phyloP scores from a whole-genome alignment of 1,140 invertebrate species.

The Tetramorium parvispinum region DNA sequence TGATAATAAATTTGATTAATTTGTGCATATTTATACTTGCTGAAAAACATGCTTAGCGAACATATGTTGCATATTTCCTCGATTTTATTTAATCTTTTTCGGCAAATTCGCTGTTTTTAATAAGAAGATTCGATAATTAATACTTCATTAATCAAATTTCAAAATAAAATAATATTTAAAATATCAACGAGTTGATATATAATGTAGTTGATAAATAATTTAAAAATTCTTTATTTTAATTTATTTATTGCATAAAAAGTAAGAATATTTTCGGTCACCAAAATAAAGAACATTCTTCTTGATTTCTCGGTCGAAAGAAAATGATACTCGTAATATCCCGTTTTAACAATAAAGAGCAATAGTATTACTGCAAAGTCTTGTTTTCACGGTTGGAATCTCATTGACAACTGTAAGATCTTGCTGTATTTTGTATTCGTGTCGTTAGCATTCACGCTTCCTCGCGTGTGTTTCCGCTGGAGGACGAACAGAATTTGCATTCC shows the following conservation, averaged over 20 bases:
- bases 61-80: not conserved
- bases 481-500: constrained; percentile 26
- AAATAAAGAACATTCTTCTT: not conserved
- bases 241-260: not conserved
- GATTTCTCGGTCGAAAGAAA: not conserved
- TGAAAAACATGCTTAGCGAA: not conserved
- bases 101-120: not conserved
- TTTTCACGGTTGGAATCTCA: not conserved
- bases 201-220: no score
- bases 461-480: constrained; percentile 1
- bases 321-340: not conserved
- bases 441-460: constrained; percentile 51
- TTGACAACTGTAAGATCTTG: constrained; percentile 14
- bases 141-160: not conserved
- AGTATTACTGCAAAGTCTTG: constrained; percentile 13
- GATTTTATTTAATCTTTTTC: not conserved
- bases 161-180: not conserved
- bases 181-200: no score
- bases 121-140: not conserved
- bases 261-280: not conserved
- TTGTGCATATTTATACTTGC: not conserved
- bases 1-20: constrained; percentile 1
- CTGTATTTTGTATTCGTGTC: constrained; percentile 49
- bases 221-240: not conserved
- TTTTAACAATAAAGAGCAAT: not conserved